Conservation (phyloP, 2,797 vertebrate genomes). For the Sebastolobus altivelis region DNA sequence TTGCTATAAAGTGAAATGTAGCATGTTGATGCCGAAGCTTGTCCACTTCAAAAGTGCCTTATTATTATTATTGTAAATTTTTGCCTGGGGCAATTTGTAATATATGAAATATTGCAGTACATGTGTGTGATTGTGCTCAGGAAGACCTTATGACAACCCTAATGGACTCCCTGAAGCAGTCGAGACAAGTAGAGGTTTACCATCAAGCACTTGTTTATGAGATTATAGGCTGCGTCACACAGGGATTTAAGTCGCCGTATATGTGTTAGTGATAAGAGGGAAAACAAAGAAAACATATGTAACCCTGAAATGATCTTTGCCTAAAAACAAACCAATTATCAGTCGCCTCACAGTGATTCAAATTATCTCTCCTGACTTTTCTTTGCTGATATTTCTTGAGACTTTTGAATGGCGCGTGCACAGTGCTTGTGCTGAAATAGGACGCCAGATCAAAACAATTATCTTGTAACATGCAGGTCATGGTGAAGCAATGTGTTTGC, state of each 20-base stretch:
- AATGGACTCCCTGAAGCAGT: conserved; percentile 1
- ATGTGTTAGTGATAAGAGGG: conserved; percentile 28
- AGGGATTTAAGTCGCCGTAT: conserved; percentile 42
- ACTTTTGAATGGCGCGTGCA: not conserved
- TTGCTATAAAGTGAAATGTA: not conserved
- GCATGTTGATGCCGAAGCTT: not conserved
- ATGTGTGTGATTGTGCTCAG: not conserved
- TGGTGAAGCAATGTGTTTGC: conserved; percentile 13
- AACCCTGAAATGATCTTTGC: not conserved
- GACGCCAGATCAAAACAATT: not conserved
- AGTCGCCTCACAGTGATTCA: not conserved
- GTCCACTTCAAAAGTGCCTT: not conserved
- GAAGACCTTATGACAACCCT: not conserved
- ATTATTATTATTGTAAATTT: not conserved
- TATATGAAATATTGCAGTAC: not conserved
- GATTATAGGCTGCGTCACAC: conserved; percentile 69
- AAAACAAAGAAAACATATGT: conserved; percentile 1
- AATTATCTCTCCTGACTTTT: not conserved
- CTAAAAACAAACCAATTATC: conserved; percentile 2
- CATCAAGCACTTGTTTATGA: conserved; percentile 60
- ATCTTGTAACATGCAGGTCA: not conserved
- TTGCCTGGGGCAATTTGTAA: not conserved
- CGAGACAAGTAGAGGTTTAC: conserved; percentile 38
- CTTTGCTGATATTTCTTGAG: not conserved
- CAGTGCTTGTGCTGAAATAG: not conserved